These are phyloP conservation scores for Machaerirhynchus nigripectus DNA, from an alignment of 2,113 vertebrate species.

Conservation along the genomic window DNA sequence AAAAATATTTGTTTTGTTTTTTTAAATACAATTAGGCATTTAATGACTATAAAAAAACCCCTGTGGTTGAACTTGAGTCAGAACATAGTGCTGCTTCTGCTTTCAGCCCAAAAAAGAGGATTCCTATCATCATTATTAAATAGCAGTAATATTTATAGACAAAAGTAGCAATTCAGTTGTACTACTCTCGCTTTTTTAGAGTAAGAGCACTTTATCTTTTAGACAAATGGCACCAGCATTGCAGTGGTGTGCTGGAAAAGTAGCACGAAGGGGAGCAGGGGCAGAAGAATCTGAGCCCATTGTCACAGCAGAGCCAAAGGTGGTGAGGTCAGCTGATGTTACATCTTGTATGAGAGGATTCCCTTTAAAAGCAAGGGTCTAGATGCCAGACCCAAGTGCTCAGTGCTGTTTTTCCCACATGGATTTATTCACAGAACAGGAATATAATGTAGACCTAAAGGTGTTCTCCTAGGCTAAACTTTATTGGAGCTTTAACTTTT, in stretches of 20 bases:
- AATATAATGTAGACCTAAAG: not conserved
- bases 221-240: not conserved
- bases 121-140: not conserved
- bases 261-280: not conserved
- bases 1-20: not conserved
- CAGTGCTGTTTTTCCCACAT: not conserved
- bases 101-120: not conserved
- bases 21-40: not conserved
- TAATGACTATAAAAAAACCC: not conserved
- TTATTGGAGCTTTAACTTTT: constrained; percentile 7
- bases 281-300: not conserved
- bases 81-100: not conserved
- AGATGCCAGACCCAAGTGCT: not conserved
- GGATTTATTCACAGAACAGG: not conserved
- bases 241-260: not conserved
- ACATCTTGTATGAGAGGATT: not conserved
- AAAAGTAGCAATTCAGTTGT: not conserved
- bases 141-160: not conserved
- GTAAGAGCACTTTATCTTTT: not conserved
- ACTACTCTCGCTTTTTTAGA: not conserved
- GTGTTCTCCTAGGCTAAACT: not conserved
- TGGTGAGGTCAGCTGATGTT: not conserved
- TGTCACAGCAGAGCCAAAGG: fast-evolving
- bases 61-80: not conserved
- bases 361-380: not conserved